Conservation (phyloP, 2,113 vertebrate species). For the Odocoileus hemionus region DNA sequence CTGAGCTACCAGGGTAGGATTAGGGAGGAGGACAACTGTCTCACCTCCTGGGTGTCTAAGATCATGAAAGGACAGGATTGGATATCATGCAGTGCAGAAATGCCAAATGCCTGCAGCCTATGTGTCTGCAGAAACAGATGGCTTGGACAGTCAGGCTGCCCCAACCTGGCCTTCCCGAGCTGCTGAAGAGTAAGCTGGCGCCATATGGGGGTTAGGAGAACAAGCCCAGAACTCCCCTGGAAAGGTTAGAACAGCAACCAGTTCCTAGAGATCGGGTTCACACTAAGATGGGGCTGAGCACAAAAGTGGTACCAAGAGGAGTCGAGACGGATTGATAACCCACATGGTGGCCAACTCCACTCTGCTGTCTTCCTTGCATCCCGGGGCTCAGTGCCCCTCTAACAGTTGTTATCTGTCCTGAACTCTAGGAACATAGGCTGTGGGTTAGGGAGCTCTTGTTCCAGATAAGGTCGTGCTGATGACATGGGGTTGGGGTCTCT, state of each 20-base stretch:
- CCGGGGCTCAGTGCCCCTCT: background rate
- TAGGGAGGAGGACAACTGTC: background rate
- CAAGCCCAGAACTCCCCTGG: background rate
- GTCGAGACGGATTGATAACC: fast-evolving
- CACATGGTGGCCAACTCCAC: background rate
- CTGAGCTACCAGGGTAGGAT: background rate
- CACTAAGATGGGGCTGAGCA: background rate
- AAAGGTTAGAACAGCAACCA: conserved; percentile 2
- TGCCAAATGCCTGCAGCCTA: background rate
- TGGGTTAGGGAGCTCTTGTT: background rate
- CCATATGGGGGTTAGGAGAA: background rate
- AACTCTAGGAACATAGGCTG: background rate
- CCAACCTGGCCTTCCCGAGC: background rate
- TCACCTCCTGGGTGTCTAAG: background rate
- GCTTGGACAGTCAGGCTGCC: background rate
- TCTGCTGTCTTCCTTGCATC: background rate
- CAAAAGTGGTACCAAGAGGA: background rate
- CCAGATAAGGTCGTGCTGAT: background rate
- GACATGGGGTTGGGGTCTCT: background rate
- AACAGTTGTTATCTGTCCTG: background rate
- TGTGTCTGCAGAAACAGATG: conserved; percentile 45
- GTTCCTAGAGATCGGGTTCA: background rate
- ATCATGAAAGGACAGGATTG: background rate
- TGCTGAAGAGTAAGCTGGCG: background rate
- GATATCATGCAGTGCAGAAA: background rate